Conservation (phyloP, 2,797 vertebrate species). For the Chelon labrosus region DNA sequence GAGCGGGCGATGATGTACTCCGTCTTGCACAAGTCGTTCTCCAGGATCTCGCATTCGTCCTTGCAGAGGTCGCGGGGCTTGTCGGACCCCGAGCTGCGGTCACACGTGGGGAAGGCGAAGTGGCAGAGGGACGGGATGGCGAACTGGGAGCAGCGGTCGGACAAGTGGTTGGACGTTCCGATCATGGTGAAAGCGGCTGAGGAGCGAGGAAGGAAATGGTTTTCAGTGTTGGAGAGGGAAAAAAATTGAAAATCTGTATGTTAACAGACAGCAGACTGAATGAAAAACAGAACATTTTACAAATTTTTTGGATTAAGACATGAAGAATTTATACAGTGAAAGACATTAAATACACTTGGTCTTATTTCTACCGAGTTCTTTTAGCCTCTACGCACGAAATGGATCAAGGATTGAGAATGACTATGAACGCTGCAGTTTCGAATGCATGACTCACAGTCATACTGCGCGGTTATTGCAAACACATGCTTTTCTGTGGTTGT, state of each 20-base stretch:
- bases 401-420: slow-evolving; percentile 32
- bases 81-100: slow-evolving; percentile 88
- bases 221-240: not conserved
- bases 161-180: slow-evolving; percentile 96
- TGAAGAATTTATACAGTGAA: not conserved
- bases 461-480: slow-evolving; percentile 58
- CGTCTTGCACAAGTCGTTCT: slow-evolving; percentile 96
- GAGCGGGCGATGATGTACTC: slow-evolving; percentile 99
- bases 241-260: not conserved
- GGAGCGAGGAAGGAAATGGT: slow-evolving; percentile 36
- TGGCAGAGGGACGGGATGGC: slow-evolving; percentile 98
- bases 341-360: not conserved
- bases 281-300: not conserved
- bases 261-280: not conserved
- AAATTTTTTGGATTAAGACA: not conserved
- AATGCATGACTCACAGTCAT: slow-evolving; percentile 48
- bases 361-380: not conserved
- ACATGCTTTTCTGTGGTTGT: slow-evolving; percentile 50
- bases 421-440: slow-evolving; percentile 29
- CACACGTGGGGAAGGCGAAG: slow-evolving; percentile 97
- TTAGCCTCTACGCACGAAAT: not conserved
- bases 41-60: slow-evolving; percentile 98
- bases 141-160: slow-evolving; percentile 97
- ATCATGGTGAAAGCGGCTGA: slow-evolving; percentile 99
- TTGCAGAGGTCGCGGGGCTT: slow-evolving; percentile 96